Percentiles rank a stretch among this genome's conserved stretches.
These are phyloP conservation scores for Druon quercuslanigerum DNA, from an alignment of 1,140 invertebrate species.

Conservation along the genomic window DNA sequence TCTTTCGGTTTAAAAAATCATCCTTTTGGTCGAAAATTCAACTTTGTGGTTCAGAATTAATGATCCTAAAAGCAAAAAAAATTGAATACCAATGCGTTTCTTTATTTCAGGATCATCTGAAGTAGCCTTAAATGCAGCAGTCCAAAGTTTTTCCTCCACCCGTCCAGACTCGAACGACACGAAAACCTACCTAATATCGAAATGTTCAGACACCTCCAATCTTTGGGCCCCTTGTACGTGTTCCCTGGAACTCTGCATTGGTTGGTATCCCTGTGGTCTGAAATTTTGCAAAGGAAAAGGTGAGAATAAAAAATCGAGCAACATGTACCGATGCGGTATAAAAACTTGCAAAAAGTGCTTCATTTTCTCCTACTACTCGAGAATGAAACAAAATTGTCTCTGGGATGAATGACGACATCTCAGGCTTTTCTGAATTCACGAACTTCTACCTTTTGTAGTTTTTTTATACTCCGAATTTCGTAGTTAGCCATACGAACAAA, in stretches of 20 bases:
- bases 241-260: constrained; percentile 88
- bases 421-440: constrained; percentile 49
- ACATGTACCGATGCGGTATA: constrained; percentile 93
- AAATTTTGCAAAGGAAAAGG: constrained; percentile 92
- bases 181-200: constrained; percentile 63
- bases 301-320: constrained; percentile 76
- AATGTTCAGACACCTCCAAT: constrained; percentile 80
- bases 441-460: constrained; percentile 2
- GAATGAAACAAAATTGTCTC: constrained; percentile 88
- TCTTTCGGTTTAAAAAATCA: too few relatives aligned
- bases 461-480: background rate
- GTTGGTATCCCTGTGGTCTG: constrained; percentile 92
- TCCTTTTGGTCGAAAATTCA: too few relatives aligned
- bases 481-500: background rate
- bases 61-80: constrained; percentile 2
- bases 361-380: constrained; percentile 89
- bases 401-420: constrained; percentile 90
- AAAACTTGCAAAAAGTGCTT: constrained; percentile 94
- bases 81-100: constrained; percentile 35
- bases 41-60: background rate
- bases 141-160: constrained; percentile 75
- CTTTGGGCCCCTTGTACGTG: constrained; percentile 85
- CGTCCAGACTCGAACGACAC: constrained; percentile 60
- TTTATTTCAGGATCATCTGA: constrained; percentile 78
- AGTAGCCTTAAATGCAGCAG: constrained; percentile 75